A percentile compares a stretch with the other conserved stretches of the same genome.
These are phyloP conservation scores for Asobara japonica DNA, from an alignment of 1,140 invertebrate species.

Conservation along the genomic window DNA sequence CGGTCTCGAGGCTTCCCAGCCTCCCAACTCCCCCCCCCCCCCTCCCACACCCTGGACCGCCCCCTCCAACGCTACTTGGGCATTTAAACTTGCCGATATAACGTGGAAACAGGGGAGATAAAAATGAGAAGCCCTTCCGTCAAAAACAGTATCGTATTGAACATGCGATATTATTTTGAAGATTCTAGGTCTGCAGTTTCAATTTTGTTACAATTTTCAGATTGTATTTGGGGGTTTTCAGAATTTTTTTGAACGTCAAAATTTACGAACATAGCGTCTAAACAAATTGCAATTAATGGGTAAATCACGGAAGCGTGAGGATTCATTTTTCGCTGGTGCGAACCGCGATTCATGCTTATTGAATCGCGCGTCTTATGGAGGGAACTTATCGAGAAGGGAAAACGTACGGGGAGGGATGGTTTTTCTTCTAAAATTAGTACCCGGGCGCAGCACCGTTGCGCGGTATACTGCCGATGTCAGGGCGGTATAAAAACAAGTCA, in stretches of 20 bases:
- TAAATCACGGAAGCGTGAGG: too few species aligned
- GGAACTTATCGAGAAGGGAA: neutral
- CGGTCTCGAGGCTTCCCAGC: constrained; percentile 8
- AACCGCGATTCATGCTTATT: neutral
- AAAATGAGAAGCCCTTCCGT: neutral
- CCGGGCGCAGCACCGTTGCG: neutral
- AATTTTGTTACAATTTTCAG: too few species aligned
- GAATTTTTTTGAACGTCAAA: too few species aligned
- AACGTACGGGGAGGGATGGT: neutral
- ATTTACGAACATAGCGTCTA: too few species aligned
- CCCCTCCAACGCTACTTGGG: neutral
- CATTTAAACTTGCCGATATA: neutral
- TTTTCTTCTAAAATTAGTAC: constrained; percentile 3
- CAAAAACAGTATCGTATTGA: too few species aligned
- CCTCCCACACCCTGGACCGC: neutral
- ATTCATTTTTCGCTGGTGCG: too few species aligned
- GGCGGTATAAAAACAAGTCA: neutral
- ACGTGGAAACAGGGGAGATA: neutral
- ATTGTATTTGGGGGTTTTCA: too few species aligned
- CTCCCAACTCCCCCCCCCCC: neutral
- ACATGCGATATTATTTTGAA: too few species aligned
- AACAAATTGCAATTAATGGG: too few species aligned
- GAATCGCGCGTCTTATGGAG: neutral
- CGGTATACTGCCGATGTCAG: neutral
- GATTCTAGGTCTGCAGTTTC: too few species aligned